A percentile compares a stretch with the other conserved stretches of the same genome.
Conservation (phyloP, 2,888 invertebrate species). For the Allophyes oxyacanthae region DNA sequence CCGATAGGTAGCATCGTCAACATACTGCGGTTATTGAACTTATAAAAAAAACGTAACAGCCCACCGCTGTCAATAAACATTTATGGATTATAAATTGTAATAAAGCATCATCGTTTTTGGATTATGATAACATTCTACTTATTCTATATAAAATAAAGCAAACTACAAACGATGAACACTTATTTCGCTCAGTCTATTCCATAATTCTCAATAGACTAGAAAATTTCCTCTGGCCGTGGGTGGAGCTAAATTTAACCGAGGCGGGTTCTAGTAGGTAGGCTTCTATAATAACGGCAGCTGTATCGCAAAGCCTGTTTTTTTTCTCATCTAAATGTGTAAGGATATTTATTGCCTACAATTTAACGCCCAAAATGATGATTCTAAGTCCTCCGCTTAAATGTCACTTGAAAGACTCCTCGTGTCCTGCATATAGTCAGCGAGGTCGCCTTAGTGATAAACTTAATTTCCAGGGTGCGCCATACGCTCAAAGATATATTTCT, state of each 20-base stretch:
- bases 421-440: constrained; percentile 4
- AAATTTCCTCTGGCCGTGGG: constrained; percentile 65
- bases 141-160: constrained; percentile 10
- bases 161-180: constrained; percentile 15
- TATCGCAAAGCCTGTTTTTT: constrained; percentile 45
- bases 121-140: not conserved
- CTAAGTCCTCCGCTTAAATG: constrained; percentile 24
- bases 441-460: constrained; percentile 39
- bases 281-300: constrained; percentile 48
- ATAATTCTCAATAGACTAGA: constrained; percentile 63
- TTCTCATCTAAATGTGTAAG: constrained; percentile 22
- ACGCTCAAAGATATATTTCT: not conserved
- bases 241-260: constrained; percentile 70
- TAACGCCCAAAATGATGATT: constrained; percentile 23
- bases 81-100: not conserved
- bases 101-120: constrained; percentile 9
- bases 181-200: constrained; percentile 21
- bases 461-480: constrained; percentile 23
- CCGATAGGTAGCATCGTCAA: not conserved
- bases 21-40: constrained; percentile 7
- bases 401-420: constrained; percentile 6
- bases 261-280: constrained; percentile 52
- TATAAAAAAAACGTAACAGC: not conserved
- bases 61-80: constrained; percentile 12
- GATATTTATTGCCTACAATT: constrained; percentile 17